phyloP scores from a whole-genome alignment of 37 sponge, comb jelly and placozoan genomes.

The Corticium candelabrum region DNA sequence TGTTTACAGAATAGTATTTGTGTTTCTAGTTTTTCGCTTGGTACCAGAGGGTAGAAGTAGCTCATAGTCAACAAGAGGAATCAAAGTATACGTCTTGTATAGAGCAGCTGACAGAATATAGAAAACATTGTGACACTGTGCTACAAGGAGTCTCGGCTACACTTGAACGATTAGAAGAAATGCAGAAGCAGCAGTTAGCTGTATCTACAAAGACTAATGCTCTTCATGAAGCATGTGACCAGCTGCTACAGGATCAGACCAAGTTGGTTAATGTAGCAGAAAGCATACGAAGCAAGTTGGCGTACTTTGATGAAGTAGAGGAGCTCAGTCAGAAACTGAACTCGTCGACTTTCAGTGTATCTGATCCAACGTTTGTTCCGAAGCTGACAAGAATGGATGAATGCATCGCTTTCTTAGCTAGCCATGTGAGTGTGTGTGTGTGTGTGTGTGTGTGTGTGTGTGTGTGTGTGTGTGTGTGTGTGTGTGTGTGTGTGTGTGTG shows the following conservation, averaged over 20 bases:
- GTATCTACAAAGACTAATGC: constrained; percentile 74
- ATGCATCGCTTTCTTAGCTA: constrained; percentile 81
- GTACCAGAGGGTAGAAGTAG: constrained; percentile 48
- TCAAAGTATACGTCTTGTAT: constrained; percentile 43
- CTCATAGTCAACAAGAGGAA: constrained; percentile 27
- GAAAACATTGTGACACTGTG: constrained; percentile 51
- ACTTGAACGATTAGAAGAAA: constrained; percentile 44
- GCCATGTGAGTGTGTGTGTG: constrained; percentile 44
- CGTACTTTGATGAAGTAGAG: constrained; percentile 87
- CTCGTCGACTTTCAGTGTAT: constrained; percentile 65
- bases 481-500: too few relatives aligned
- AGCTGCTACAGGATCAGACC: constrained; percentile 85
- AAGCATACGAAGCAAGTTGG: constrained; percentile 68
- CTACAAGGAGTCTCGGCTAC: constrained; percentile 45
- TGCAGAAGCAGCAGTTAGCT: constrained; percentile 57
- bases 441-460: too few relatives aligned
- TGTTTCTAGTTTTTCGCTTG: constrained; percentile 43
- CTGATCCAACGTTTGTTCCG: constrained; percentile 51
- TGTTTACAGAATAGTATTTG: not conserved
- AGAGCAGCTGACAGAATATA: constrained; percentile 58
- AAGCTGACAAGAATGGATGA: constrained; percentile 85
- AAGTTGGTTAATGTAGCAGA: constrained; percentile 61
- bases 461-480: too few relatives aligned
- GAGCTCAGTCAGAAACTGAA: constrained; percentile 51
- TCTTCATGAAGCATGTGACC: constrained; percentile 88